phyloP scores from a whole-genome alignment of 1,140 invertebrate genomes.

The Adoxophyes honmai region DNA sequence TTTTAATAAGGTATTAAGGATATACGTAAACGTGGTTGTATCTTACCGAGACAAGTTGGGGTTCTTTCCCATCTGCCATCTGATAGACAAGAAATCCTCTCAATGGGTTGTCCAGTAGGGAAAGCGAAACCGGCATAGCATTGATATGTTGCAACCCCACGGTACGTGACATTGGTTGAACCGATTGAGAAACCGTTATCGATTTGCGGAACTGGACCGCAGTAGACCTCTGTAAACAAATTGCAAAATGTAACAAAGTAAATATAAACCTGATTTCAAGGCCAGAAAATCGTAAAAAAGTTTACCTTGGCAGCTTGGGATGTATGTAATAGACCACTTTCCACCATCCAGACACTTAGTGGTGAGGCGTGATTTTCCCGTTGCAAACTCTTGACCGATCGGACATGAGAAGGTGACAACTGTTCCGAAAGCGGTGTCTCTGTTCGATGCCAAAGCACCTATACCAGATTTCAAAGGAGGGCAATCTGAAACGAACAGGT shows the following conservation, averaged over 20 bases:
- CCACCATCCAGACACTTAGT: conserved; percentile 93
- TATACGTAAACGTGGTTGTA: background rate
- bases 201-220: conserved; percentile 97
- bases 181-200: conserved; percentile 98
- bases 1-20: background rate
- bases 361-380: conserved; percentile 88
- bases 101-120: conserved; percentile 89
- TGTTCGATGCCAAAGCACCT: conserved; percentile 91
- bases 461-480: conserved; percentile 89
- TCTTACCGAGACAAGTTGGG: conserved; percentile 89
- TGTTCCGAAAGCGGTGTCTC: conserved; percentile 95
- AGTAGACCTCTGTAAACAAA: conserved; percentile 90
- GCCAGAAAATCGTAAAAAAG: background rate
- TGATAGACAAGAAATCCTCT: conserved; percentile 92
- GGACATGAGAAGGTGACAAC: conserved; percentile 94
- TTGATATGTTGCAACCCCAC: conserved; percentile 94
- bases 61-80: conserved; percentile 95
- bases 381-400: conserved; percentile 95
- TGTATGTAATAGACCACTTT: conserved; percentile 94
- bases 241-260: conserved; percentile 20
- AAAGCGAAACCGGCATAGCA: conserved; percentile 98
- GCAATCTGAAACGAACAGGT: conserved; percentile 84
- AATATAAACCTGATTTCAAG: background rate
- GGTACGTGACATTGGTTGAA: conserved; percentile 96
- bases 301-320: conserved; percentile 94